These are phyloP conservation scores for Smittia aterrima DNA, from an alignment of 2,888 invertebrate genomes.

Conservation along the genomic window DNA sequence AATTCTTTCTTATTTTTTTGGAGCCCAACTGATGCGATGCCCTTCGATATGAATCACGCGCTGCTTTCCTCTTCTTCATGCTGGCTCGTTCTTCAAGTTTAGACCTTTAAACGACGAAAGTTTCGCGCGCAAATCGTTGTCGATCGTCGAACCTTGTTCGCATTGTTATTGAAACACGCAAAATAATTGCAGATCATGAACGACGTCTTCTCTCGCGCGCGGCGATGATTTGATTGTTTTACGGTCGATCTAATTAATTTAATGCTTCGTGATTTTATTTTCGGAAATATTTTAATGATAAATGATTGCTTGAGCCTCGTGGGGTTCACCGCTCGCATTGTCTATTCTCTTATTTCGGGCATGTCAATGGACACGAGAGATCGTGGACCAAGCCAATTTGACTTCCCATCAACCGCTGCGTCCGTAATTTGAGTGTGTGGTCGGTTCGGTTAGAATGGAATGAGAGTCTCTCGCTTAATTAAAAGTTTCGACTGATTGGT, in stretches of 20 bases:
- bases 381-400: slow-evolving; percentile 1
- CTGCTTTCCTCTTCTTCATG: slow-evolving; percentile 14
- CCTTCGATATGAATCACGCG: slow-evolving; percentile 25
- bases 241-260: slow-evolving; percentile 39
- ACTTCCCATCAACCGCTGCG: slow-evolving; percentile 2
- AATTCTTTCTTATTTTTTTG: slow-evolving; percentile 2
- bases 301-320: neutral
- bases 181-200: slow-evolving; percentile 9
- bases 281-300: neutral
- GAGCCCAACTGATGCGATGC: slow-evolving; percentile 18
- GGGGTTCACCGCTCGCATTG: neutral
- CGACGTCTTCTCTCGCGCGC: neutral
- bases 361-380: slow-evolving; percentile 16
- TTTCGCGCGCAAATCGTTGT: slow-evolving; percentile 1
- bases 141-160: neutral
- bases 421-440: slow-evolving; percentile 27
- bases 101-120: too few species aligned
- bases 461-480: neutral
- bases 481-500: neutral
- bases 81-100: neutral
- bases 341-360: neutral
- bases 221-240: slow-evolving; percentile 29
- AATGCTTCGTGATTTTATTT: slow-evolving; percentile 8
- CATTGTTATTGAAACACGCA: neutral
- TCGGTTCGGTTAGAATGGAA: slow-evolving; percentile 8